Percentiles rank a stretch among this genome's conserved stretches.
Evolutionary conservation across 2,113 vertebrate genomes (phyloP).

Genomic region (Dipodomys stephensi): DNA sequence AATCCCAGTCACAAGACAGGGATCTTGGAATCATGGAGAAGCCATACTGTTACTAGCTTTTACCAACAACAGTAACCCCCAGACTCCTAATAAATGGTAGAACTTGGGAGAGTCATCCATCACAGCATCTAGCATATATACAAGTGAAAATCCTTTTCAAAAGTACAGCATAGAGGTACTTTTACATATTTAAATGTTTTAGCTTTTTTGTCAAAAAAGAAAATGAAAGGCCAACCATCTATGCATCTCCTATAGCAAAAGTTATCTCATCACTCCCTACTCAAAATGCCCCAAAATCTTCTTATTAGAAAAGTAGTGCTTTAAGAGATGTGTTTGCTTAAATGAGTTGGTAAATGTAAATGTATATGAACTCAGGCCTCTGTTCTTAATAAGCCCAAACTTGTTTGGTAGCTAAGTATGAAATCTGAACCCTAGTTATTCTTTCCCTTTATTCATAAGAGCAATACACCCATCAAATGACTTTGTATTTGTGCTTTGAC

Average conservation of each 20-base stretch:
- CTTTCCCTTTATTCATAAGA: constrained; percentile 39
- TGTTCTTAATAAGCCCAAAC: constrained; percentile 50
- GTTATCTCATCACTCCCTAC: not conserved
- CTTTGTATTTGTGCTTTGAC: constrained; percentile 64
- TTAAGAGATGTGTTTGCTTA: not conserved
- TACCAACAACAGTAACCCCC: not conserved
- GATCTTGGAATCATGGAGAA: not conserved
- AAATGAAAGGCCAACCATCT: not conserved
- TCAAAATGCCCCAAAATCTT: constrained; percentile 24
- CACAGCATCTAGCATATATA: not conserved
- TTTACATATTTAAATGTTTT: not conserved
- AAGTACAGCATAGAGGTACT: not conserved
- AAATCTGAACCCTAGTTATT: constrained; percentile 49
- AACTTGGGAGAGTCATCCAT: not conserved
- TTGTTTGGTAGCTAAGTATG: constrained; percentile 59
- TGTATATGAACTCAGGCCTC: not conserved
- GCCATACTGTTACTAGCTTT: not conserved
- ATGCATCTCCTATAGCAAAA: not conserved
- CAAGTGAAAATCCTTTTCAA: not conserved
- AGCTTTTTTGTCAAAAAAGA: not conserved
- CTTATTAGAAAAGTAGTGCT: not conserved
- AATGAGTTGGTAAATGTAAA: no score
- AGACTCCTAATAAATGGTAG: not conserved
- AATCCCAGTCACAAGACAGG: not conserved
- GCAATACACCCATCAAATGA: not conserved